Percentiles rank a stretch among this genome's conserved stretches.
phyloP scores from a whole-genome alignment of 1,140 invertebrate species.

The Zaprionus ghesquierei region DNA sequence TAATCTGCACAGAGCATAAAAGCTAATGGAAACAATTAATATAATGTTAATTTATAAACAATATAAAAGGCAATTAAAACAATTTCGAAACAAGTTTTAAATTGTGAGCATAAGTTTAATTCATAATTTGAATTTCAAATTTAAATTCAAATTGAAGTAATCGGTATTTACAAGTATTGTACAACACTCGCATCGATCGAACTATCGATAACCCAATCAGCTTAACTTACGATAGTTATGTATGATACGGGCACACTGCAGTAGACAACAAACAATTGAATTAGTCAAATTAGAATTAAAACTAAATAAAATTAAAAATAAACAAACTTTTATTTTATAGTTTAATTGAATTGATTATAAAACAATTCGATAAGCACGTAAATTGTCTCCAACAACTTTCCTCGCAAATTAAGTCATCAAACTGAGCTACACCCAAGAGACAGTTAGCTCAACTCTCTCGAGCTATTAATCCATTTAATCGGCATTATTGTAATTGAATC shows the following conservation, averaged over 20 bases:
- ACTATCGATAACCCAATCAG: not conserved
- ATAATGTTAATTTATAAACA: not conserved
- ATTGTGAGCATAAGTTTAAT: no score
- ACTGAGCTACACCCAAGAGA: not conserved
- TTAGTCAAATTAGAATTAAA: not conserved
- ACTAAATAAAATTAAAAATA: not conserved
- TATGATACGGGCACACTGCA: not conserved
- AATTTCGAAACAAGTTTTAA: no score
- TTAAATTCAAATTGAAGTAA: no score
- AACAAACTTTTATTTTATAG: not conserved
- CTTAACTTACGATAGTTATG: not conserved
- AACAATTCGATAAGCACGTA: not conserved
- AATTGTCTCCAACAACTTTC: not conserved
- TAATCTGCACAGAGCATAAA: not conserved
- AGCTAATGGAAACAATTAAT: not conserved
- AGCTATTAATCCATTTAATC: conserved; percentile 12
- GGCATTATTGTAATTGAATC: conserved; percentile 13
- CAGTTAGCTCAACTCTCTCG: not conserved
- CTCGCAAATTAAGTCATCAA: not conserved
- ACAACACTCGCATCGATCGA: not conserved
- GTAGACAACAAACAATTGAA: not conserved
- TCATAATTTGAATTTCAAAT: no score
- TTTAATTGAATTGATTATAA: not conserved
- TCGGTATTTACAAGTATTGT: not conserved
- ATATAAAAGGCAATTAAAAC: no score